phyloP scores from a whole-genome alignment of 2,113 vertebrate species.

The Excalfactoria chinensis region DNA sequence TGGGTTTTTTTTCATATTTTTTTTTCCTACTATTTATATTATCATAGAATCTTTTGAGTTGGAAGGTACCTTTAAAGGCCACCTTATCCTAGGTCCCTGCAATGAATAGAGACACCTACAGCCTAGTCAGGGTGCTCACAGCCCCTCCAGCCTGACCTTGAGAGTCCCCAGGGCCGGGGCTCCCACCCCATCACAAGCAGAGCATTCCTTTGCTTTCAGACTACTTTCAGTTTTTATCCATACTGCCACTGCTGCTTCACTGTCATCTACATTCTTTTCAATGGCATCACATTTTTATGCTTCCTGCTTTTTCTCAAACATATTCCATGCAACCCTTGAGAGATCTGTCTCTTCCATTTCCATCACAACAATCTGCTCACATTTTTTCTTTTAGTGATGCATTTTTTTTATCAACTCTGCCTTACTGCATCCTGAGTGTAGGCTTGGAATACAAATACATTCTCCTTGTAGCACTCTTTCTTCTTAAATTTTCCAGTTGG shows the following conservation, averaged over 20 bases:
- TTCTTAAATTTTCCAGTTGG: not conserved
- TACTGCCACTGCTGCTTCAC: slow-evolving; percentile 2
- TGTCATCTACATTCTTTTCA: not conserved
- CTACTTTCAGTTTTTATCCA: not conserved
- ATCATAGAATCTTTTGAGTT: too few relatives aligned
- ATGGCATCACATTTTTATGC: slow-evolving; percentile 14
- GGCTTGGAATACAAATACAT: not conserved
- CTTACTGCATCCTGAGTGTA: not conserved
- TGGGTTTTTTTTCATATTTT: not conserved
- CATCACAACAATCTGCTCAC: not conserved
- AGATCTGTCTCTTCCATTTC: slow-evolving; percentile 36
- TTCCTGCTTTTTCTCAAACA: not conserved
- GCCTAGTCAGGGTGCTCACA: too few relatives aligned
- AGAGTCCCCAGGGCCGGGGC: too few relatives aligned
- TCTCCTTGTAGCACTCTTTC: not conserved
- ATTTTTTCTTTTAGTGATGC: not conserved
- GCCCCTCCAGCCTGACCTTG: too few relatives aligned
- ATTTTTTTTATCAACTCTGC: not conserved
- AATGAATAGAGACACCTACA: too few relatives aligned
- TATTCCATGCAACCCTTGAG: not conserved
- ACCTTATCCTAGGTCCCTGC: too few relatives aligned
- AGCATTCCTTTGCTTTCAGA: not conserved
- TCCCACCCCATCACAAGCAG: too few relatives aligned
- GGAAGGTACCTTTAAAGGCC: too few relatives aligned
- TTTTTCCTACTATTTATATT: not conserved